Base-by-base conservation (phyloP, 2,113 vertebrate genomes). In the Salvelinus fontinalis region DNA sequence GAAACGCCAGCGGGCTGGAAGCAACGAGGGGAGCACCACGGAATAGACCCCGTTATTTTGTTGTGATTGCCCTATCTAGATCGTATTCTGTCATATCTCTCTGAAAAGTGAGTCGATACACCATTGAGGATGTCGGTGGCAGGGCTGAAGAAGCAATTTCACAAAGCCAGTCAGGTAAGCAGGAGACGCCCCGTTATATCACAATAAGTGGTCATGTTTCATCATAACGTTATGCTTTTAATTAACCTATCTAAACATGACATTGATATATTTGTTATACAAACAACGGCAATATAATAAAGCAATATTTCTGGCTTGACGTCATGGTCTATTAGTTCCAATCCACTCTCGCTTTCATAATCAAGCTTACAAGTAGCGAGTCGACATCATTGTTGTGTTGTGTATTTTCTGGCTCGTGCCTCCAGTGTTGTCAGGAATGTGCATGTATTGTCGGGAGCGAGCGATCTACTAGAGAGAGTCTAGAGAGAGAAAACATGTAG, bases 121-220 rank as follows among this genome's bases (percentile, higher is more conserved):
- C 78, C 26, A 59, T 16, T 14, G 57, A 93, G 76, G 80, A 96
- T 96, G 95, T 96, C 95, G 71, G 93, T 95, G 91, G 94, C 95
- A 51, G 96, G 96, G 86, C 91, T 97, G 74, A 96, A 95, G 91
- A 97, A 97, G 86, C 96, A 96, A 92, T 96, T 97, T 73, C 95
- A 96, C 88, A 96, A 96, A 89, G 96, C 96, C 86, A 97, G 95
- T 81, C 96, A 97, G 96, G 96, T 97, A 92, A 75, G 93, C 62
- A 86, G 77, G 20, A 48, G 7, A n/a, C 68, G 67, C 54, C 54
- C 59, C 59, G 59, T 62, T 62, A 62, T 62, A n/a, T 62, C 59
- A 62, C n/a, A 62, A 22, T 62, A 62, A 62, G 5, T n/a, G 22
- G 59, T 11, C 4, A 20, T 57, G 54, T 57, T 20, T 57, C 4